Base-by-base conservation (phyloP, 2,113 vertebrate species). In the Oryzias curvinotus region DNA sequence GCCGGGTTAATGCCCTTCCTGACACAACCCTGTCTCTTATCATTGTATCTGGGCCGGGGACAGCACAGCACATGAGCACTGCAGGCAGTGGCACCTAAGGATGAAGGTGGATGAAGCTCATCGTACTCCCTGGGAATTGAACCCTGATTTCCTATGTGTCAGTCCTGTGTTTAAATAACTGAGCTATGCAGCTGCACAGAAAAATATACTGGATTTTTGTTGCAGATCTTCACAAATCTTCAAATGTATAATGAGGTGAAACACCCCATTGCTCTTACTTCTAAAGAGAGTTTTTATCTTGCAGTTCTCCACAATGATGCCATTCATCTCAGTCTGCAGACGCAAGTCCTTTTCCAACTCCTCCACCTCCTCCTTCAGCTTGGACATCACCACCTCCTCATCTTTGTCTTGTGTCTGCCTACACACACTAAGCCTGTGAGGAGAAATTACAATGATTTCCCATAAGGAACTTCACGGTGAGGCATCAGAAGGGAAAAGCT, bases 241-340 rank as follows among this genome's bases (percentile, higher is more conserved):
- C n/a, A n/a, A n/a, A 46, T 46, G 8, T 43, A 43, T 7, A 51
- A 51, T 51, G 4, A 12, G 8, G 1, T 18, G 14, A 21, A 15
- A 21, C 17, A 15, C 23, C 12, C 28, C 5, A n/a, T 0, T 4
- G 5, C 41, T 25, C 93, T 89, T 90, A 98, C 95, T 81, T 66
- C 76, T 90, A 59, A 91, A 82, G 49, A 94, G 7, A 3, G 80
- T 94, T 73, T 91, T 91, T 74, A 73, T 86, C 30, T 54, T 88
- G 75, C 94, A 95, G 48, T 81, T 82, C 18, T 62, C 91, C 61
- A 98, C 87, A 46, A n/a, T 84, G 72, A 97, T 78, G 18, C 92
- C 92, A 49, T 92, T 95, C 18, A 96, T 69, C 6, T 81, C 68
- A 1, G 71, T 91, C 75, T 96, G 84, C 73, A 85, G 89, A 5